Percentiles rank a stretch among this genome's conserved stretches.
Conservation (phyloP, 2,113 vertebrate species). For the Mixornis gularis region DNA sequence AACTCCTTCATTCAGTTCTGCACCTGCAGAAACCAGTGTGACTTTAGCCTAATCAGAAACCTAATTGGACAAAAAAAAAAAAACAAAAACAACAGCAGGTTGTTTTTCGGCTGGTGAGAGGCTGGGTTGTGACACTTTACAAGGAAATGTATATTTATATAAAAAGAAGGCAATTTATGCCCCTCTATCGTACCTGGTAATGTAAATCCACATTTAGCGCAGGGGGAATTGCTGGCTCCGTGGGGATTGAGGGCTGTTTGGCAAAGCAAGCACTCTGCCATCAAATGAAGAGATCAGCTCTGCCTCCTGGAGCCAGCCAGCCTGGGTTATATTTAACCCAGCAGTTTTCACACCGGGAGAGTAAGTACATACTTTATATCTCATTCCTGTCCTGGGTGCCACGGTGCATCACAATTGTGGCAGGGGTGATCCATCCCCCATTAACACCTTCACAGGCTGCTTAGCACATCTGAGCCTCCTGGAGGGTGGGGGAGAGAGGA, state of each 20-base stretch:
- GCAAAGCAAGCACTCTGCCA: constrained; percentile 9
- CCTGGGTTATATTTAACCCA: constrained; percentile 13
- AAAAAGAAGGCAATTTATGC: neutral
- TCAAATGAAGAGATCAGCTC: constrained; percentile 40
- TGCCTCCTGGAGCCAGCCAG: neutral
- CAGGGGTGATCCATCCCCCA: constrained; percentile 1
- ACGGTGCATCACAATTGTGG: neutral
- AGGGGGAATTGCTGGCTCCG: neutral
- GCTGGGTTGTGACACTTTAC: neutral
- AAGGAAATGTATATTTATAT: neutral
- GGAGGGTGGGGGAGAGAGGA: neutral
- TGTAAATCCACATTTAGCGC: neutral
- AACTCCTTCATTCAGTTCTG: neutral
- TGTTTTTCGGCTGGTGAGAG: neutral
- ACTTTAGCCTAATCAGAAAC: neutral
- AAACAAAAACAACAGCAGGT: fast-evolving
- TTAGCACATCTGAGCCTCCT: constrained; percentile 39
- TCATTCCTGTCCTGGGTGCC: constrained; percentile 20
- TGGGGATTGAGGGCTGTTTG: neutral
- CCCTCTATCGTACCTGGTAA: neutral
- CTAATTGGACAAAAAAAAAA: neutral
- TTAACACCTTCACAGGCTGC: constrained; percentile 51
- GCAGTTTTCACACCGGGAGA: constrained; percentile 28
- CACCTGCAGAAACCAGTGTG: neutral
- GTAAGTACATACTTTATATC: neutral